Evolutionary conservation across 2,113 vertebrate genomes (phyloP).

Genomic region (Psettodes erumei): DNA sequence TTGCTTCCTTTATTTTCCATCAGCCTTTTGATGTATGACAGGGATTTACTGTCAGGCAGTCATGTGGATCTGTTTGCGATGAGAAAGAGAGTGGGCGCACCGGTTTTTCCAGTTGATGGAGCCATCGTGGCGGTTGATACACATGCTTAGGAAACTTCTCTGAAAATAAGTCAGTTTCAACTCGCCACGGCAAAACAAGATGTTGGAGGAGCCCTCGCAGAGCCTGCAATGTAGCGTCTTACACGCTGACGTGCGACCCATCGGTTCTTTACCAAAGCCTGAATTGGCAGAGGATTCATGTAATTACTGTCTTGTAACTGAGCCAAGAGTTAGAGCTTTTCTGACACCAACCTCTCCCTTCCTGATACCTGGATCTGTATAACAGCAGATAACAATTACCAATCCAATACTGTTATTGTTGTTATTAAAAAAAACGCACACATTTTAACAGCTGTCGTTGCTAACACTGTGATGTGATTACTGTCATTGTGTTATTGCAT

Average conservation of each 20-base stretch:
- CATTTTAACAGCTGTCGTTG: no score
- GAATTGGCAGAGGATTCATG: background rate
- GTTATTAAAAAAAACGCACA: no score
- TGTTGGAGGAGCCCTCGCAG: background rate
- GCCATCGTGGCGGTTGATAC: background rate
- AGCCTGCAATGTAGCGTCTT: background rate
- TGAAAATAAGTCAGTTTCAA: background rate
- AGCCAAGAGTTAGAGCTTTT: no score
- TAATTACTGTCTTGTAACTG: background rate
- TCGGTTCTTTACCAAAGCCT: background rate
- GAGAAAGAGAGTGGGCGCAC: background rate
- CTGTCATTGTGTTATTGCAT: no score
- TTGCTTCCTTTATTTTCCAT: background rate
- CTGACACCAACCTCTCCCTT: no score
- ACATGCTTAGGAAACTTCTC: background rate
- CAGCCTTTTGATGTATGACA: background rate
- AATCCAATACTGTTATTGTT: no score
- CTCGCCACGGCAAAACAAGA: background rate
- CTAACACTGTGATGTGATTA: no score
- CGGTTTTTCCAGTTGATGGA: slow-evolving; percentile 18
- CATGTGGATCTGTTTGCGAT: background rate
- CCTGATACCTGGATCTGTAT: no score
- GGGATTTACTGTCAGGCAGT: background rate
- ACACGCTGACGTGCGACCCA: background rate
- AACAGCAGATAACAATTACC: no score